Conservation (phyloP, 2,113 vertebrate species). For the Mungos mungo region DNA sequence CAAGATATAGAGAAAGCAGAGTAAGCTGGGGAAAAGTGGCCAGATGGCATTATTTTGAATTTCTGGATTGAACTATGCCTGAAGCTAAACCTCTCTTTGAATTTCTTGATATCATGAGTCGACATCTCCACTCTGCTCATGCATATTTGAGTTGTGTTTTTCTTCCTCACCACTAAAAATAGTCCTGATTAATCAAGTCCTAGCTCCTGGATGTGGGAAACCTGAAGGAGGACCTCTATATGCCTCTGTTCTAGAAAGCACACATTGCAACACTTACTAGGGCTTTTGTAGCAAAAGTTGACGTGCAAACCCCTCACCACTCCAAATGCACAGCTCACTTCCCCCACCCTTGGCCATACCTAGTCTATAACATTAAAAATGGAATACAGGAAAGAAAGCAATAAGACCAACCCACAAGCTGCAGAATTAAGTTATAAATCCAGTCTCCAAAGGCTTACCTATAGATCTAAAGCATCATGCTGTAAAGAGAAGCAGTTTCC, state of each 20-base stretch:
- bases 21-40: fast-evolving
- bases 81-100: background rate
- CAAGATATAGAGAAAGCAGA: background rate
- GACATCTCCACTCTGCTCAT: background rate
- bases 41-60: background rate
- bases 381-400: background rate
- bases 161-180: background rate
- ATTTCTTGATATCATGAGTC: background rate
- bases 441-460: background rate
- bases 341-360: fast-evolving
- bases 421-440: background rate
- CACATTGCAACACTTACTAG: background rate
- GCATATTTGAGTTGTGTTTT: background rate
- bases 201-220: background rate
- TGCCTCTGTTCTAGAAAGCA: background rate
- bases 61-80: background rate
- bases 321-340: background rate
- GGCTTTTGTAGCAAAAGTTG: background rate
- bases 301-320: background rate
- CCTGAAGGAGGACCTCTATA: background rate
- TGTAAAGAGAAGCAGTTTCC: background rate
- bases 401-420: background rate
- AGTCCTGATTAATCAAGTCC: background rate
- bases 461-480: background rate
- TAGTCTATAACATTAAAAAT: background rate